A percentile compares a stretch with the other conserved stretches of the same genome.
These are phyloP conservation scores for Ormyrus thymus DNA, from an alignment of 2,888 invertebrate genomes.

Conservation along the genomic window DNA sequence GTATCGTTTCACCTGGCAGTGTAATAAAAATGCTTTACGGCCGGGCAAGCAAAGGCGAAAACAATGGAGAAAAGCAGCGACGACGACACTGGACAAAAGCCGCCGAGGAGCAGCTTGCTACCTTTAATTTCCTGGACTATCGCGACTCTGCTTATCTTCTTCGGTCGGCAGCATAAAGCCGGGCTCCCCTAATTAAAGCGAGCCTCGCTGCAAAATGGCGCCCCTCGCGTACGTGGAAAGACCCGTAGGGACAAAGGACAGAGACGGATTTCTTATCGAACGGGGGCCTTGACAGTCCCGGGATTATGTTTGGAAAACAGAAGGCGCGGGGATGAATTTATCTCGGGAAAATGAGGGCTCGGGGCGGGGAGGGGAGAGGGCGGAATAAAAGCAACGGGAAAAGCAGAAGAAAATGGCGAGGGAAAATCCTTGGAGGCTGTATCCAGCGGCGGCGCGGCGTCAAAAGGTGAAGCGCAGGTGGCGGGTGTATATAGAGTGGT, in stretches of 20 bases:
- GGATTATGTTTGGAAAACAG: background rate
- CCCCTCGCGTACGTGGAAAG: conserved; percentile 1
- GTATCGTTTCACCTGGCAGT: background rate
- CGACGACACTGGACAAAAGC: conserved; percentile 33
- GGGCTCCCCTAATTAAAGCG: conserved; percentile 33
- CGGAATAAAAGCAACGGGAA: conserved; percentile 8
- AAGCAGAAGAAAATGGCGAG: conserved; percentile 40
- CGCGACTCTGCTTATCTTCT: conserved; percentile 32
- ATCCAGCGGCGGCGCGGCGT: conserved; percentile 5
- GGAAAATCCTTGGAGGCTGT: conserved; percentile 17
- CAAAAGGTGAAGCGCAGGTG: conserved; percentile 35
- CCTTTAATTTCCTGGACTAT: conserved; percentile 51
- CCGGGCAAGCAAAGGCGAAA: conserved; percentile 32
- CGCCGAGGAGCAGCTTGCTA: conserved; percentile 19
- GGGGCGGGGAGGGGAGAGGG: background rate
- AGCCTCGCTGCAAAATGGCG: conserved; percentile 28
- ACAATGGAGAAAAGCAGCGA: conserved; percentile 42
- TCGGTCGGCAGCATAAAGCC: background rate
- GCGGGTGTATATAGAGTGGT: background rate
- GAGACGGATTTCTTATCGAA: conserved; percentile 24
- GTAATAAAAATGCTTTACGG: conserved; percentile 54
- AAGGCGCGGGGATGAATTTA: conserved; percentile 28
- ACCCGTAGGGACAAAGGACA: background rate
- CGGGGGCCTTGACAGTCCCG: background rate
- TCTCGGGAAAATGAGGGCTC: conserved; percentile 42